These are phyloP conservation scores for Atta cephalotes DNA, from an alignment of 1,140 invertebrate genomes.

Conservation along the genomic window DNA sequence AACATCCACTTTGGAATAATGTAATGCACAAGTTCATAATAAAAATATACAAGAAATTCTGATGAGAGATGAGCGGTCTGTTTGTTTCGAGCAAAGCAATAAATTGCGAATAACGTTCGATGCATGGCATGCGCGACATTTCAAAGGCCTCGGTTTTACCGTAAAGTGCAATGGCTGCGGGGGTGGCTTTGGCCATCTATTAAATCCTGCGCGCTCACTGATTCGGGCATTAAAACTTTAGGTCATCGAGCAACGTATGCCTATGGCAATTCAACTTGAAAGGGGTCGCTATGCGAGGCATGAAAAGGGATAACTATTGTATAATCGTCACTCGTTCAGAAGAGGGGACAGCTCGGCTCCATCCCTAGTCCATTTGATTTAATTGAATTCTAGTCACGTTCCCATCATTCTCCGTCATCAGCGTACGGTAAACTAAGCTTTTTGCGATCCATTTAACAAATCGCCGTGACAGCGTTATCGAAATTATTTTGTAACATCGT, in stretches of 20 bases:
- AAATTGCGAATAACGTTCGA: constrained; percentile 63
- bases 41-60: constrained; percentile 47
- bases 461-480: neutral
- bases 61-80: constrained; percentile 22
- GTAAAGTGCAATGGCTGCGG: constrained; percentile 64
- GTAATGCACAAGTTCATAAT: constrained; percentile 33
- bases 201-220: constrained; percentile 70
- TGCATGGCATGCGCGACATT: constrained; percentile 64
- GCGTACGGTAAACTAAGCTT: constrained; percentile 42
- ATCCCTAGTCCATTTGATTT: constrained; percentile 51
- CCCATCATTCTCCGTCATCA: constrained; percentile 31
- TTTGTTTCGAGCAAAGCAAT: constrained; percentile 64
- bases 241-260: constrained; percentile 62
- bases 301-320: constrained; percentile 61
- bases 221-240: constrained; percentile 75
- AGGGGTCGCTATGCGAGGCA: constrained; percentile 52
- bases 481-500: neutral
- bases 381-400: constrained; percentile 65
- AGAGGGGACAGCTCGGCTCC: constrained; percentile 17
- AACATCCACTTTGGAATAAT: neutral
- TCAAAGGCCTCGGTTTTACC: constrained; percentile 60
- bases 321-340: constrained; percentile 50
- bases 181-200: constrained; percentile 66
- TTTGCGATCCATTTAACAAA: neutral
- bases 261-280: constrained; percentile 33